Evolutionary conservation across 2,113 vertebrate species (phyloP), one percentile per base, ranked within the genome.

Genomic region (Sarotherodon lohbergeri): DNA sequence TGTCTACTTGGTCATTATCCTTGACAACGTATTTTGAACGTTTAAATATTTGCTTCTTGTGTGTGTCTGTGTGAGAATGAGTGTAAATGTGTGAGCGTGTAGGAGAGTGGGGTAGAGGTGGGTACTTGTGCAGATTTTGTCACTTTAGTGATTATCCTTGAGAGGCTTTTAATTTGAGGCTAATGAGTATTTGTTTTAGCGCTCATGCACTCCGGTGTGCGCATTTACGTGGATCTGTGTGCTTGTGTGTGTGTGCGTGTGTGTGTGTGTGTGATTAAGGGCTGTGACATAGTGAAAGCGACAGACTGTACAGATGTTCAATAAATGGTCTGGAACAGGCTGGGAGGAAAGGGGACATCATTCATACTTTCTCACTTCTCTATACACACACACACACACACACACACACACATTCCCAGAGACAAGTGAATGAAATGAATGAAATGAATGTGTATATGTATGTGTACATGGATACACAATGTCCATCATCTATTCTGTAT

Each of bases 271-370:
- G 88, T 92, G 91, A 95, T 94, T 86, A 92, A 93, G 85, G 87
- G 50, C 54, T 68, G 86, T 90, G 88, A 92, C 91, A 48, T 85
- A 91, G 85, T 57, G 85, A 86, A 90, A 88, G 84, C 76, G 85
- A 91, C 94, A 94, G 92, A 89, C 85, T 92, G 90, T 94, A 90
- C 94, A 93, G 92, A 94, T 94, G 91, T 93, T 96, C 93, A 92
- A 95, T 95, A 95, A 95, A 95, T 93, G 94, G 93, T 87, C 91
- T 94, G 91, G 93, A 95, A 95, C 93, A 89, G 88, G 76, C 85
- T 76, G 54, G 56, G 63, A 87, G 85, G 86, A 86, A 78, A 85
- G 80, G 82, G 83, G 94, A 92, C 90, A 95, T 92, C 88, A 79
- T 81, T 94, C 82, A 89, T 54, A 71, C 83, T 46, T 43, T 4